Percentiles rank a stretch among this genome's conserved stretches.
Evolutionary conservation across 2,113 vertebrate genomes (phyloP).

Genomic region (Riparia riparia): DNA sequence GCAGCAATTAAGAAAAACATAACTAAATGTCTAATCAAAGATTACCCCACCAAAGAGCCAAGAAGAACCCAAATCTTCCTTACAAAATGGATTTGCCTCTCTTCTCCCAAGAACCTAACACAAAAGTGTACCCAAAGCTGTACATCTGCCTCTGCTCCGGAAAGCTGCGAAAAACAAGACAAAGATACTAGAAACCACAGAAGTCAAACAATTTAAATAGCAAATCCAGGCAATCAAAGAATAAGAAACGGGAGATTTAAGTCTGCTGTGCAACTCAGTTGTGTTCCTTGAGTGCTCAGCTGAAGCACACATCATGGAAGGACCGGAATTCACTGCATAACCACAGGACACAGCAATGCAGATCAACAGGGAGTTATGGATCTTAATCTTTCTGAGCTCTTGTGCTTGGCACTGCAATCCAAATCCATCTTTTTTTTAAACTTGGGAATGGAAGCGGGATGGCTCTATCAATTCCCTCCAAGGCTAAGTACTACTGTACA

Average conservation of each 20-base stretch:
- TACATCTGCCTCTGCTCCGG: not conserved
- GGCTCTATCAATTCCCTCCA: not conserved
- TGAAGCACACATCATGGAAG: not conserved
- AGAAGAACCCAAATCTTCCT: not conserved
- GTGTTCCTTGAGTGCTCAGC: not conserved
- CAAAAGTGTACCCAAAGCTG: not conserved
- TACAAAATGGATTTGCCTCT: not conserved
- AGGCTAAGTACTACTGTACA: not conserved
- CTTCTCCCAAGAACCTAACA: not conserved
- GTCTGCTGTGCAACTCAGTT: not conserved
- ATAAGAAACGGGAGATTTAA: not conserved
- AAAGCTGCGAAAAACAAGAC: not conserved
- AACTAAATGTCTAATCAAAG: not conserved
- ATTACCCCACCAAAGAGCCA: not conserved
- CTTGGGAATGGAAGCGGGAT: not conserved
- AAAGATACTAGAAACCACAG: not conserved
- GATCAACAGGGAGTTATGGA: accelerated
- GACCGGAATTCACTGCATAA: not conserved
- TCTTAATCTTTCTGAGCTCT: not conserved
- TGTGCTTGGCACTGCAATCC: not conserved
- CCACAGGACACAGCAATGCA: not conserved
- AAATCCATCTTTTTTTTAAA: not conserved
- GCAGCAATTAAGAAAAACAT: not conserved
- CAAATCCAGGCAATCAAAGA: not conserved
- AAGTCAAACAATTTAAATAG: not conserved